Conservation (phyloP, 2,888 invertebrate genomes). For the Drosophila austrosaltans region DNA sequence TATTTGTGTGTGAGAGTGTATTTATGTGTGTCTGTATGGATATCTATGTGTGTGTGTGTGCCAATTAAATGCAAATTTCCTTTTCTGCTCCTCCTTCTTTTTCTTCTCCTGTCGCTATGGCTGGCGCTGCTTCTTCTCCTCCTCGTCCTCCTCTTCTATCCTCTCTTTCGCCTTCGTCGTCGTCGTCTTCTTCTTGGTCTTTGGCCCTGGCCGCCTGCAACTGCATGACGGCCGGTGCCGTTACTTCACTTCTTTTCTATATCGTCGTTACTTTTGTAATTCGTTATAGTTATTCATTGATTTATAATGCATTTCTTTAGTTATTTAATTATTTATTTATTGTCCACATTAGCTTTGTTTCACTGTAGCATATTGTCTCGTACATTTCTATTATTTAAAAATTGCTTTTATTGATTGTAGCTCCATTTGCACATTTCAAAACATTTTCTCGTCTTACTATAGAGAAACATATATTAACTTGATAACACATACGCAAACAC, state of each 20-base stretch:
- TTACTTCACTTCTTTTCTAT: constrained; percentile 25
- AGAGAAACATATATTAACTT: not conserved
- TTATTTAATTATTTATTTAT: constrained; percentile 41
- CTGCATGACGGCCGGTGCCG: constrained; percentile 47
- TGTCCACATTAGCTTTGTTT: constrained; percentile 53
- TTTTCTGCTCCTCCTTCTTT: constrained; percentile 9
- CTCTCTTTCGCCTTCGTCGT: constrained; percentile 13
- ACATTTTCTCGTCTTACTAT: not conserved
- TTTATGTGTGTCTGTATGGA: constrained; percentile 17
- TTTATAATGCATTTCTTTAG: not conserved
- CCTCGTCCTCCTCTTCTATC: not conserved
- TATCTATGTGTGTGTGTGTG: constrained; percentile 15
- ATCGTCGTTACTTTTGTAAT: constrained; percentile 11
- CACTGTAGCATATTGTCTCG: constrained; percentile 42
- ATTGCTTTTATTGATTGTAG: constrained; percentile 1
- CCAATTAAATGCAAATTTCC: constrained; percentile 30
- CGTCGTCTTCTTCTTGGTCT: constrained; percentile 34
- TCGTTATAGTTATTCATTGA: constrained; percentile 13
- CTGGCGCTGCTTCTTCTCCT: not conserved
- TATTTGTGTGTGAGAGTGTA: constrained; percentile 14
- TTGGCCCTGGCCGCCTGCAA: constrained; percentile 51
- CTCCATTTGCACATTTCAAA: not conserved
- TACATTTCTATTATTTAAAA: constrained; percentile 1
- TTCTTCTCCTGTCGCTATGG: constrained; percentile 27
- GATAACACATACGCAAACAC: not conserved